Base-by-base conservation (phyloP, 2,113 vertebrate genomes). In the Bungarus multicinctus region DNA sequence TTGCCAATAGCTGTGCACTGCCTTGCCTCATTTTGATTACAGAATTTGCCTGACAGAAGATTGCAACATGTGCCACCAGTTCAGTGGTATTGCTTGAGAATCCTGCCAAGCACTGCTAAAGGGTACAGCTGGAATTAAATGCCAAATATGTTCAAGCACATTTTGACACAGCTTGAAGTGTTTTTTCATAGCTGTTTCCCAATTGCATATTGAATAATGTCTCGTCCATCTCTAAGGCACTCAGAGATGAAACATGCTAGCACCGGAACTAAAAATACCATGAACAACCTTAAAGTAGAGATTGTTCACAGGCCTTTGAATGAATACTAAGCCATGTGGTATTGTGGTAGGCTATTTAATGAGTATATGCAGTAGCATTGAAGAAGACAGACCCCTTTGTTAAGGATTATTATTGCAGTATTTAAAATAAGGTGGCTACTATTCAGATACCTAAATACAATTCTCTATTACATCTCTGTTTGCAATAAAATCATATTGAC, bases 111-210 rank as follows among this genome's bases (percentile, higher is more conserved):
- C 54, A n/a, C 50, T 85, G 88, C 92, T 93, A 86, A 89, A 89
- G 69, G 88, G 88, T 93, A 90, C 25, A n/a, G 69, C 88, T 58
- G 92, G 87, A 89, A 93, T 69, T 25, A 93, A 50, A 93, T 89
- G 88, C 92, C 88, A 93, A 58, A 90, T 93, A 86, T 89, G 88
- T 86, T 93, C 30, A 2, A 86, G 30, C 6, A 2, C 92, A 85
- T 93, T 89, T 89, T 89, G 39, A 89, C 87, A 89, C 87, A 89
- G 91, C 87, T 89, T 92, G 91, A 92, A 92, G 91, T 47, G 50
- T 57, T 81, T 85, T 81, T 30, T 92, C 64, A 47, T 50, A 92
- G 64, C 25, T 81, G 64, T 53, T 89, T 89, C 69, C 55, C 87
- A 89, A 89, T 57, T 81, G 39, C 30, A 50, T 55, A 85, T 89